phyloP scores from a whole-genome alignment of 2,888 invertebrate species.

The Orgyia antiqua region DNA sequence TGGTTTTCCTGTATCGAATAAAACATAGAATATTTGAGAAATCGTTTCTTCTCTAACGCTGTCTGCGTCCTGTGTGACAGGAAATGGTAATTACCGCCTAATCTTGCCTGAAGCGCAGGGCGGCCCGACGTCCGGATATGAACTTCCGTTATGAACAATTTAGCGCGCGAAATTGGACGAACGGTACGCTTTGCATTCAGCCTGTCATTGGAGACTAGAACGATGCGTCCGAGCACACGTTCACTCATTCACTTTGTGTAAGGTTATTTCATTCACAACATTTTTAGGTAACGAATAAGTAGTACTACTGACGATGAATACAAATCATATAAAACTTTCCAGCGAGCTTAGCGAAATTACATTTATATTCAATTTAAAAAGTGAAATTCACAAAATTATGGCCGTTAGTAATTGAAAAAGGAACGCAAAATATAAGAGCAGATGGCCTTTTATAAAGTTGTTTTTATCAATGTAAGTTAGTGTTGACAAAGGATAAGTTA shows the following conservation, averaged over 20 bases:
- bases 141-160: slow-evolving; percentile 93
- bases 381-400: slow-evolving; percentile 7
- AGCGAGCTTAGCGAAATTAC: slow-evolving; percentile 48
- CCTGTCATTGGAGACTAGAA: slow-evolving; percentile 46
- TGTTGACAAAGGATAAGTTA: too few relatives aligned
- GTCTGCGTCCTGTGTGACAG: slow-evolving; percentile 70
- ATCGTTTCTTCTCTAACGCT: slow-evolving; percentile 50
- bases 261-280: slow-evolving; percentile 39
- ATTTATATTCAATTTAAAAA: slow-evolving; percentile 54
- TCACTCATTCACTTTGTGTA: slow-evolving; percentile 14
- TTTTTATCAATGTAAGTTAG: too few relatives aligned
- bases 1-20: too few relatives aligned
- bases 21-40: slow-evolving; percentile 23
- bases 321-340: slow-evolving; percentile 50
- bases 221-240: slow-evolving; percentile 44
- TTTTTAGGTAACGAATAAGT: slow-evolving; percentile 47
- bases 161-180: slow-evolving; percentile 82
- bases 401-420: too few relatives aligned
- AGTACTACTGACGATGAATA: slow-evolving; percentile 46
- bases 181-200: slow-evolving; percentile 64
- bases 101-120: slow-evolving; percentile 74
- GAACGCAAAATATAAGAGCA: too few relatives aligned
- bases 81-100: slow-evolving; percentile 80
- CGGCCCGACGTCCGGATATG: slow-evolving; percentile 85
- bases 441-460: too few relatives aligned